These are phyloP conservation scores for Parnassius smintheus DNA, from an alignment of 2,888 invertebrate species.

Conservation along the genomic window DNA sequence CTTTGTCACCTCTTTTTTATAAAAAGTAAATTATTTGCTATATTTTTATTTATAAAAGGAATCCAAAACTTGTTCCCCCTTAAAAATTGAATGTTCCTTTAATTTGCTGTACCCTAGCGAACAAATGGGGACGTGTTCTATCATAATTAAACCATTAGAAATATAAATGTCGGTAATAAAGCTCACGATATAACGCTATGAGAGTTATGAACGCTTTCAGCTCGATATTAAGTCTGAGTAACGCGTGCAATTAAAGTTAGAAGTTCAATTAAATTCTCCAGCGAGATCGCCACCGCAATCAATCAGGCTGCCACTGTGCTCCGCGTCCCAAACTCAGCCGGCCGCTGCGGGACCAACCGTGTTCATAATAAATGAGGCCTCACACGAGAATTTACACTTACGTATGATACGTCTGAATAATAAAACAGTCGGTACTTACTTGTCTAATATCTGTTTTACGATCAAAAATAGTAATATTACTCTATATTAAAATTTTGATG, in stretches of 20 bases:
- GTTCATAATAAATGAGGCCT: conserved; percentile 61
- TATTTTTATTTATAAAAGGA: too few relatives aligned
- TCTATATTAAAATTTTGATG: too few relatives aligned
- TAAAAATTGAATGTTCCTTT: background rate
- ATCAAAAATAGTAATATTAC: too few relatives aligned
- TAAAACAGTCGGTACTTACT: conserved; percentile 1
- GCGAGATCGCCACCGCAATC: conserved; percentile 46
- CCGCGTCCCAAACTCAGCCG: conserved; percentile 34
- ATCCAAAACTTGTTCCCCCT: background rate
- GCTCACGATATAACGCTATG: conserved; percentile 20
- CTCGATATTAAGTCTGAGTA: conserved; percentile 28
- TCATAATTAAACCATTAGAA: conserved; percentile 25
- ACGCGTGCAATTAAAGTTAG: conserved; percentile 40
- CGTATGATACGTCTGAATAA: conserved; percentile 29
- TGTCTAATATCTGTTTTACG: background rate
- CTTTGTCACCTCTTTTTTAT: too few relatives aligned
- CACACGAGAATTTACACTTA: conserved; percentile 39
- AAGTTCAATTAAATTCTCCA: conserved; percentile 43
- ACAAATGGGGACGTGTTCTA: conserved; percentile 8
- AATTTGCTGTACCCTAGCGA: background rate
- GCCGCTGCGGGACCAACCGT: conserved; percentile 38
- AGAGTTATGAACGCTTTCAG: conserved; percentile 19
- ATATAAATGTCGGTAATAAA: conserved; percentile 27
- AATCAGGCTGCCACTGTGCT: conserved; percentile 47
- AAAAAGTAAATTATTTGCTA: too few relatives aligned